These are phyloP conservation scores for Periplaneta americana DNA, from an alignment of 1,140 invertebrate species.

Conservation along the genomic window DNA sequence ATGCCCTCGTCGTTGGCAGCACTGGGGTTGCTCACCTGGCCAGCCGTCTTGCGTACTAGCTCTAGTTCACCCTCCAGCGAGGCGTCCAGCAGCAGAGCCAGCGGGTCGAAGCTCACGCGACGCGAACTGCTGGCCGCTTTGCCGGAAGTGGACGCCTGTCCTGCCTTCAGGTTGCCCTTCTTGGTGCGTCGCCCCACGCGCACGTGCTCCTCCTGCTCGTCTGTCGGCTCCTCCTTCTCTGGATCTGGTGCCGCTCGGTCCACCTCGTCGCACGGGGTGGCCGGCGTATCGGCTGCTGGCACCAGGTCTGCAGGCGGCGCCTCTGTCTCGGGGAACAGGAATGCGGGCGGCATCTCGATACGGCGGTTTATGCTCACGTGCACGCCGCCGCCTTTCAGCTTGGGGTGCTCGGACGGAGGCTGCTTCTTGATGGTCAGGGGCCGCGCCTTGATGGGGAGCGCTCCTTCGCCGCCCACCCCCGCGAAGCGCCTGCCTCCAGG, in stretches of 20 bases:
- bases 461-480: neutral
- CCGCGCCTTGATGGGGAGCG: slow-evolving; percentile 62
- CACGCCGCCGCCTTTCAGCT: slow-evolving; percentile 39
- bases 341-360: slow-evolving; percentile 77
- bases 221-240: slow-evolving; percentile 7
- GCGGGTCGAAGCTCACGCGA: slow-evolving; percentile 94
- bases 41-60: slow-evolving; percentile 90
- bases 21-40: slow-evolving; percentile 86
- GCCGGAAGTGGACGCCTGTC: neutral
- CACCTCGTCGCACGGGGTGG: slow-evolving; percentile 8
- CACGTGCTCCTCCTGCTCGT: neutral
- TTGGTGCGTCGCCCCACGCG: neutral
- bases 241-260: slow-evolving; percentile 17
- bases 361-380: slow-evolving; percentile 63
- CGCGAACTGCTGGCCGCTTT: slow-evolving; percentile 54
- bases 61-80: slow-evolving; percentile 97
- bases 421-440: slow-evolving; percentile 74
- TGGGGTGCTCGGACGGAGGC: slow-evolving; percentile 66
- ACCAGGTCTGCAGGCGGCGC: slow-evolving; percentile 52
- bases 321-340: slow-evolving; percentile 71
- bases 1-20: slow-evolving; percentile 96
- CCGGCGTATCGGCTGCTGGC: slow-evolving; percentile 32
- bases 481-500: slow-evolving; percentile 1
- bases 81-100: slow-evolving; percentile 92
- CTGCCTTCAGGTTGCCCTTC: slow-evolving; percentile 64